phyloP scores from a whole-genome alignment of 2,113 vertebrate species.

The Phasianus colchicus region DNA sequence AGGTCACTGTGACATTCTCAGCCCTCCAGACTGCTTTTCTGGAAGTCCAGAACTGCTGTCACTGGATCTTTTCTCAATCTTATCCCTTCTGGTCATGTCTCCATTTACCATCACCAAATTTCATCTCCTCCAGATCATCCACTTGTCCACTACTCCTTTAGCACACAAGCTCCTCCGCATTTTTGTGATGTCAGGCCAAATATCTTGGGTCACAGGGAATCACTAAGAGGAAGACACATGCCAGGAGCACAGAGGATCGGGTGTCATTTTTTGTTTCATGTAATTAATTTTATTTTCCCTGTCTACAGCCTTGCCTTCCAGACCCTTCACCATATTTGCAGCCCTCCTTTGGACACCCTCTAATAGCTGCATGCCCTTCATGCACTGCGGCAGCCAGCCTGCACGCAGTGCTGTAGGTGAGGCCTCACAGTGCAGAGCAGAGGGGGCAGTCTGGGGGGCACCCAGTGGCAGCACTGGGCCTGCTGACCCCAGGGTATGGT shows the following conservation, averaged over 20 bases:
- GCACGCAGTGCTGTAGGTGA: too few relatives aligned
- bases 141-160: background rate
- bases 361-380: too few relatives aligned
- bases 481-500: too few relatives aligned
- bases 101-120: background rate
- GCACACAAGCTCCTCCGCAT: background rate
- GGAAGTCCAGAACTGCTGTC: background rate
- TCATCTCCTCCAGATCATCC: background rate
- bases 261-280: background rate
- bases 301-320: background rate
- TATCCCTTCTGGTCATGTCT: background rate
- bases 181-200: background rate
- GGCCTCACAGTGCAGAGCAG: too few relatives aligned
- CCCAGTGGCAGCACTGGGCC: too few relatives aligned
- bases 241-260: background rate
- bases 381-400: too few relatives aligned
- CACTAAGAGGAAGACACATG: background rate
- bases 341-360: too few relatives aligned
- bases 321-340: too few relatives aligned
- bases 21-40: background rate
- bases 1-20: background rate
- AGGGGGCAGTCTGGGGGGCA: too few relatives aligned
- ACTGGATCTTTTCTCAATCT: background rate
- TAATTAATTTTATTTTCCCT: background rate
- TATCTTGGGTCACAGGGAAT: background rate